These are phyloP conservation scores for Furnarius figulus DNA, from an alignment of 2,113 vertebrate species.

Conservation along the genomic window DNA sequence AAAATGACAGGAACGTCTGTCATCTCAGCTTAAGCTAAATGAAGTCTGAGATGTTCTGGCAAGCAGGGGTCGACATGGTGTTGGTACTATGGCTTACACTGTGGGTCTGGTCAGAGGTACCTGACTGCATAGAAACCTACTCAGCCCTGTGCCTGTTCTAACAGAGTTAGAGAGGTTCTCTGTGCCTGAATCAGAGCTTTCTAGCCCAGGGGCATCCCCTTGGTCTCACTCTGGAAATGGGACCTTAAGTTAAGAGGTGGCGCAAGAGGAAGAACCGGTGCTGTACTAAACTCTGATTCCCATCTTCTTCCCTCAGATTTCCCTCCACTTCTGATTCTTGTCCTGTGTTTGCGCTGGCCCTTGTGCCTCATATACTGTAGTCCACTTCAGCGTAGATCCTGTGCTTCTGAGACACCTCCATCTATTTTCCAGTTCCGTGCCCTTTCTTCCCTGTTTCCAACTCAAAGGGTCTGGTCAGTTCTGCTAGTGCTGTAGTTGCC, in stretches of 20 bases:
- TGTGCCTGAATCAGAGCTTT: not conserved
- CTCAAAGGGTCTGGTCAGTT: not conserved
- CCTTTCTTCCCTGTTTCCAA: not conserved
- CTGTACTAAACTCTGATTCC: not conserved
- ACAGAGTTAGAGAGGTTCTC: not conserved
- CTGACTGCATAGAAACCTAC: not conserved
- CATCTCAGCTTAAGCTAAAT: not conserved
- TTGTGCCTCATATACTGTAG: not conserved
- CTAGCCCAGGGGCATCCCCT: not conserved
- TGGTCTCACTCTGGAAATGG: not conserved
- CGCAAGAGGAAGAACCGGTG: not conserved
- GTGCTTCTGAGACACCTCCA: not conserved
- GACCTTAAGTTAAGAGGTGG: not conserved
- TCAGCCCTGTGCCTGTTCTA: not conserved
- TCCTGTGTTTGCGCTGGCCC: not conserved
- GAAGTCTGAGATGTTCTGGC: not conserved
- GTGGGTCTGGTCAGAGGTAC: not conserved
- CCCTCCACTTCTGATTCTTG: not conserved
- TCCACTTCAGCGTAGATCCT: rapidly evolving
- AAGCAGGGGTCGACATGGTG: not conserved
- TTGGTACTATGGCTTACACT: rapidly evolving
- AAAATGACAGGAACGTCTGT: not conserved
- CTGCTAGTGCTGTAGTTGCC: not conserved
- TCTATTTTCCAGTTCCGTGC: not conserved
- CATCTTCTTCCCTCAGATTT: not conserved